A percentile compares a stretch with the other conserved stretches of the same genome.
These are phyloP conservation scores for Aleiodes alternator DNA, from an alignment of 2,888 invertebrate species.

Conservation along the genomic window DNA sequence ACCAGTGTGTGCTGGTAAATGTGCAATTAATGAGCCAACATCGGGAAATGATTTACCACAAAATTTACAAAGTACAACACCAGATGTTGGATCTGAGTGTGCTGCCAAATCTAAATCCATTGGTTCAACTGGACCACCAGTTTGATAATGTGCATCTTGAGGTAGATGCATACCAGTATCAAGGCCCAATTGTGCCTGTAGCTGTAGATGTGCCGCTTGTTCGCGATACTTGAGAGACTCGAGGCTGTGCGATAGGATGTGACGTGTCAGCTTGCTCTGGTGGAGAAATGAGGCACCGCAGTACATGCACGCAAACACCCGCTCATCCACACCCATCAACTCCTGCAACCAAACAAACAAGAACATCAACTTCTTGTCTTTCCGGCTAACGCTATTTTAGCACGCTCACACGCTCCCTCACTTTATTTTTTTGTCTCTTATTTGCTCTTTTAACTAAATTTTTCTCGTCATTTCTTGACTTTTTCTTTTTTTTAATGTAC, in stretches of 20 bases:
- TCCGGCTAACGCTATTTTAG: slow-evolving; percentile 60
- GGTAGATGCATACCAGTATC: slow-evolving; percentile 73
- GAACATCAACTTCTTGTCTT: slow-evolving; percentile 93
- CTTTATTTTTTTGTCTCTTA: slow-evolving; percentile 48
- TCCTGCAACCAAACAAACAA: slow-evolving; percentile 93
- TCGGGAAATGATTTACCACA: slow-evolving; percentile 95
- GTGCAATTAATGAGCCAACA: slow-evolving; percentile 90
- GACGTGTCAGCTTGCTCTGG: slow-evolving; percentile 93
- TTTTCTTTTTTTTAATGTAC: no score
- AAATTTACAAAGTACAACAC: slow-evolving; percentile 92
- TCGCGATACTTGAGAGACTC: slow-evolving; percentile 92
- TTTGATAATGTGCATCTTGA: slow-evolving; percentile 73
- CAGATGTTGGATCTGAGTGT: slow-evolving; percentile 82
- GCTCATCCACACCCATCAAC: slow-evolving; percentile 85
- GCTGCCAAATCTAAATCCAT: slow-evolving; percentile 81
- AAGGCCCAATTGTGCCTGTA: slow-evolving; percentile 76
- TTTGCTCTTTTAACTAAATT: slow-evolving; percentile 35
- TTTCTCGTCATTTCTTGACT: slow-evolving; percentile 41
- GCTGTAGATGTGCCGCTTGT: slow-evolving; percentile 78
- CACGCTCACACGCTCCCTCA: slow-evolving; percentile 55
- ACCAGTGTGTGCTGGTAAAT: slow-evolving; percentile 92
- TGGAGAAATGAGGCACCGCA: slow-evolving; percentile 92
- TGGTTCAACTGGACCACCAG: slow-evolving; percentile 74
- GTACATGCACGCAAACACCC: slow-evolving; percentile 90
- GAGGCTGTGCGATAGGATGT: slow-evolving; percentile 91